Conservation (phyloP, 2,113 vertebrate genomes). For the Galbula dea region DNA sequence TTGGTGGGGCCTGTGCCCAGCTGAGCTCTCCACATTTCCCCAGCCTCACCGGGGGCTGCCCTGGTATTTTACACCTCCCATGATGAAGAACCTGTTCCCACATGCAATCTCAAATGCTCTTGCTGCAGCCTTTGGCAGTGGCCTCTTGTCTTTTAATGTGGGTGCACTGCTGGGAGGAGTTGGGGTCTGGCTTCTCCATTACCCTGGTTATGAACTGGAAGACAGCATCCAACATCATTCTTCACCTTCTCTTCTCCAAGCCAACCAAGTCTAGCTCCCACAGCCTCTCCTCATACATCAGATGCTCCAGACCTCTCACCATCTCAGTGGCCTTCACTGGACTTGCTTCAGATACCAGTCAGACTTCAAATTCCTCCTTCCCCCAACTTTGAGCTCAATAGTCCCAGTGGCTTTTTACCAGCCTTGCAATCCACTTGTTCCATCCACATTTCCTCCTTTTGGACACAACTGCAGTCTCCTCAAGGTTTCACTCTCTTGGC, state of each 20-base stretch:
- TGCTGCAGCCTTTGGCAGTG: background rate
- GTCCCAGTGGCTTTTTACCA: background rate
- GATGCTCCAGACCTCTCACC: background rate
- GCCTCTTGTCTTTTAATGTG: background rate
- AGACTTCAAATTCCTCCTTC: background rate
- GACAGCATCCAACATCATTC: background rate
- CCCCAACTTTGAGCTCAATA: rapidly evolving
- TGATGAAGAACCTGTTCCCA: background rate
- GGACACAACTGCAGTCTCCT: background rate
- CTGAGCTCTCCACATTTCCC: background rate
- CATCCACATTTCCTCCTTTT: background rate
- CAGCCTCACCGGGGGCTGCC: rapidly evolving
- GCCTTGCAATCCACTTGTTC: background rate
- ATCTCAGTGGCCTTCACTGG: background rate
- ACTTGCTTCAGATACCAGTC: background rate
- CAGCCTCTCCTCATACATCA: background rate
- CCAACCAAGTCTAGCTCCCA: background rate
- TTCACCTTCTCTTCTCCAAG: background rate
- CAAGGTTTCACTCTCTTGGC: slow-evolving; percentile 22
- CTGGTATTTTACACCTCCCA: background rate
- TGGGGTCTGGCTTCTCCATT: background rate
- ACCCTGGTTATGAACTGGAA: background rate
- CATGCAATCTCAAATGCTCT: background rate
- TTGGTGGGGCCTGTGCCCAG: background rate
- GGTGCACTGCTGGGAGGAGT: background rate